phyloP scores from a whole-genome alignment of 2,797 vertebrate species.

The Crax fasciolata region DNA sequence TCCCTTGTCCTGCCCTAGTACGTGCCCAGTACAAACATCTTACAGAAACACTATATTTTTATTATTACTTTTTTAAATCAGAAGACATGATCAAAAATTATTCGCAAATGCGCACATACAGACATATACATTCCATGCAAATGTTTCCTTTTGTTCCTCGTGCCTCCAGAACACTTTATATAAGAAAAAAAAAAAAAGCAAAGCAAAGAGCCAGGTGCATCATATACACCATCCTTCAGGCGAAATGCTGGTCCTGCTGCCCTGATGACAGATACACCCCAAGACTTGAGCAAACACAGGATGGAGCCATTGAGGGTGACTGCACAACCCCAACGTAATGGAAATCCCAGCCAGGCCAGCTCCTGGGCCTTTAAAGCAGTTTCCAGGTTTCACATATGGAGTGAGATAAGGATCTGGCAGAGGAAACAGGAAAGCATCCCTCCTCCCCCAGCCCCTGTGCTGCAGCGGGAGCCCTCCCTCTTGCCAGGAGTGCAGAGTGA shows the following conservation, averaged over 20 bases:
- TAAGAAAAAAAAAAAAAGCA: rapidly evolving
- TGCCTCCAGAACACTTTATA: background rate
- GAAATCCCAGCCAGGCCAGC: constrained; percentile 17
- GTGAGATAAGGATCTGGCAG: constrained; percentile 17
- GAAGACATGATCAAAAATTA: background rate
- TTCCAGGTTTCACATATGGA: constrained; percentile 29
- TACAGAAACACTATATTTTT: background rate
- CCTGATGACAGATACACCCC: background rate
- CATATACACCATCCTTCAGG: background rate
- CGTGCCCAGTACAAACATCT: background rate
- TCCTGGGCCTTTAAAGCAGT: constrained; percentile 30
- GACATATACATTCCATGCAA: background rate
- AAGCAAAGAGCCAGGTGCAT: background rate
- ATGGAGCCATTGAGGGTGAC: background rate
- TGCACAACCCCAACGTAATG: rapidly evolving
- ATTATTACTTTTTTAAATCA: too few relatives aligned
- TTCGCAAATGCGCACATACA: rapidly evolving
- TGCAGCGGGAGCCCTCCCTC: constrained; percentile 7
- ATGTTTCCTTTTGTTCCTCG: background rate
- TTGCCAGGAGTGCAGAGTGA: background rate
- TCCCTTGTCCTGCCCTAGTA: background rate
- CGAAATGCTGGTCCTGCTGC: background rate
- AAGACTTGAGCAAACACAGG: constrained; percentile 2
- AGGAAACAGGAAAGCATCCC: constrained; percentile 50
- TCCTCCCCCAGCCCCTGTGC: background rate